Evolutionary conservation across 2,888 invertebrate species (phyloP), one percentile per base, ranked within the genome.

Genomic region (Dioctria linearis): DNA sequence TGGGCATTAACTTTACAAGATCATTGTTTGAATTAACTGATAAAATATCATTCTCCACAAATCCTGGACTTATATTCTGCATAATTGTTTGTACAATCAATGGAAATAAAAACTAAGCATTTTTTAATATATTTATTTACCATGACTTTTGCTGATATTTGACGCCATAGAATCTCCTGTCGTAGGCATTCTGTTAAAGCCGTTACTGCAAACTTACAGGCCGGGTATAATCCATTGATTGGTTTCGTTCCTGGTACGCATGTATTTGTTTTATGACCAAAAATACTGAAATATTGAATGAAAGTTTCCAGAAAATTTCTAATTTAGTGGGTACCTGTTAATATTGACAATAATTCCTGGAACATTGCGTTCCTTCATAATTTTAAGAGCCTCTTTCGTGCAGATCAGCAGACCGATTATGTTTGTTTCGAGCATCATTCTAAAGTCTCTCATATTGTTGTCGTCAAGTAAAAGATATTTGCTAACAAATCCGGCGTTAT

Each of bases 341-440:
- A 85, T 84, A 80, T 85, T 85, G 11, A 85, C 84, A 57, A 85
- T 82, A 49, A 84, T 82, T n/a, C 91, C 92, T 46, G 89, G 87
- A 0, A 90, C 86, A 1, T 88, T 87, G 25, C 89, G 86, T 66
- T 89, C 90, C 81, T 87, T 88, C 90, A 92, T 91, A 2, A 89
- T 88, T 69, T 89, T 88, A 0, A 90, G 85, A 0, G 91, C 90
- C 86, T 92, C 91, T 63, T 90, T 88, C 2, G 90, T 88, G 82
- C 90, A 90, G 25, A 91, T 87, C 43, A 90, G 88, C 11, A 90
- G 85, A 0, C 89, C 92, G 63, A 91, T 85, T 1, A 92, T 89
- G 83, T 92, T 92, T 6, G 91, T 88, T 13, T 91, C 89, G 81
- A 91, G 76, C 83, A 90, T 84, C 40, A 82, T 86, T 3, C 86